Evolutionary conservation across 2,888 invertebrate genomes (phyloP).

Genomic region (Caenorhabditis sinica): DNA sequence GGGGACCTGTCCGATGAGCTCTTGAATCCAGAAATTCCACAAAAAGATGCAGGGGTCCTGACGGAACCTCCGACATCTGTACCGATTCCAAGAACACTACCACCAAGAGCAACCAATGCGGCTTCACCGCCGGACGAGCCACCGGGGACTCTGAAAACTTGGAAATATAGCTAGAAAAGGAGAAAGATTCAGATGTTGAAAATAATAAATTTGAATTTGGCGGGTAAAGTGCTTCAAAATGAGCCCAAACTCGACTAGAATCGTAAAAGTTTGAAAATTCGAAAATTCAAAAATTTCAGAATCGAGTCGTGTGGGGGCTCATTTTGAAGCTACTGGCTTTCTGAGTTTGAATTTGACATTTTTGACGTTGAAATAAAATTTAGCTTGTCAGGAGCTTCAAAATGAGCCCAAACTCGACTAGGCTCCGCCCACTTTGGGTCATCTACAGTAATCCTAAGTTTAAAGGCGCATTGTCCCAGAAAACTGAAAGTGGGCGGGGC

Average conservation of each 20-base stretch:
- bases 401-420: neutral
- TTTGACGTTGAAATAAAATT: neutral
- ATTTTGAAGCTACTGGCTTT: slow-evolving; percentile 67
- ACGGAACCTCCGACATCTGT: slow-evolving; percentile 85
- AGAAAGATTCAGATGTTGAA: too few relatives aligned
- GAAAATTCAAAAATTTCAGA: too few relatives aligned
- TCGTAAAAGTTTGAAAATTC: too few relatives aligned
- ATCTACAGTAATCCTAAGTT: neutral
- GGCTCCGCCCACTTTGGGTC: neutral
- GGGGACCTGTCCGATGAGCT: slow-evolving; percentile 50
- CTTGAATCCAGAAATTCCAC: slow-evolving; percentile 83
- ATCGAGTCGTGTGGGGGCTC: too few relatives aligned
- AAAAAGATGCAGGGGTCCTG: slow-evolving; percentile 85
- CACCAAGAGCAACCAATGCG: slow-evolving; percentile 85
- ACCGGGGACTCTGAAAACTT: slow-evolving; percentile 82
- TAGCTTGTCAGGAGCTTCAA: neutral
- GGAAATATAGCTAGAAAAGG: too few relatives aligned
- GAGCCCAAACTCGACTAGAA: too few relatives aligned
- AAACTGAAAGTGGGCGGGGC: neutral
- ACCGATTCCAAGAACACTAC: slow-evolving; percentile 85
- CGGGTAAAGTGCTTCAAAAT: too few relatives aligned
- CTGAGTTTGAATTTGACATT: neutral
- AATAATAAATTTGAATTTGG: slow-evolving; percentile 8
- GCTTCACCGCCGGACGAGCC: slow-evolving; percentile 85
- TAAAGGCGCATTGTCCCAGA: neutral